These are phyloP conservation scores for Toxonevra muliebris DNA, from an alignment of 2,888 invertebrate species.

Conservation along the genomic window DNA sequence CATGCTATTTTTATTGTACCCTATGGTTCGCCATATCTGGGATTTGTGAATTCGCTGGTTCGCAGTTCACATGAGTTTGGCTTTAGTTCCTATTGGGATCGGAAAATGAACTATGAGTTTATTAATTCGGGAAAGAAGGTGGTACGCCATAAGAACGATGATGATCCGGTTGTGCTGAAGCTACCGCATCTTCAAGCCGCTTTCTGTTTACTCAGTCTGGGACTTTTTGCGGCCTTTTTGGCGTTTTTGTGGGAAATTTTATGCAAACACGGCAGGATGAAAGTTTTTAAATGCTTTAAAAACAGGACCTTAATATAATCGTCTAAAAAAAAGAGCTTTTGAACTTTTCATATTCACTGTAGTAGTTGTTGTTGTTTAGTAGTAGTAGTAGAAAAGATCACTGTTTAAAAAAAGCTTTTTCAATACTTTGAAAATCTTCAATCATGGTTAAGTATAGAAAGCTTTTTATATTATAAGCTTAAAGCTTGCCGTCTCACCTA, in stretches of 20 bases:
- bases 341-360: too few relatives aligned
- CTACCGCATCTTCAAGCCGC: constrained; percentile 59
- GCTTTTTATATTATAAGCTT: too few relatives aligned
- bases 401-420: too few relatives aligned
- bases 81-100: constrained; percentile 64
- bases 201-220: constrained; percentile 55
- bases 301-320: background rate
- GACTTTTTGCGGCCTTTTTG: constrained; percentile 45
- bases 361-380: too few relatives aligned
- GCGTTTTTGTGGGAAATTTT: constrained; percentile 49
- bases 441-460: too few relatives aligned
- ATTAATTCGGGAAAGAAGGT: constrained; percentile 49
- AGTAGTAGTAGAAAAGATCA: too few relatives aligned
- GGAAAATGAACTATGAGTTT: constrained; percentile 51
- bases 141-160: constrained; percentile 38
- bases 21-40: constrained; percentile 70
- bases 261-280: constrained; percentile 15
- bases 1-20: constrained; percentile 68
- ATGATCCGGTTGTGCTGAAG: constrained; percentile 54
- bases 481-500: too few relatives aligned
- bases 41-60: constrained; percentile 66
- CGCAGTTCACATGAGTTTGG: constrained; percentile 67
- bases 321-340: background rate
- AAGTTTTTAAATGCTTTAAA: constrained; percentile 15
- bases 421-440: too few relatives aligned